These are phyloP conservation scores for Nematostella vectensis DNA, from an alignment of 92 coral and sea anemone species.

Conservation along the genomic window DNA sequence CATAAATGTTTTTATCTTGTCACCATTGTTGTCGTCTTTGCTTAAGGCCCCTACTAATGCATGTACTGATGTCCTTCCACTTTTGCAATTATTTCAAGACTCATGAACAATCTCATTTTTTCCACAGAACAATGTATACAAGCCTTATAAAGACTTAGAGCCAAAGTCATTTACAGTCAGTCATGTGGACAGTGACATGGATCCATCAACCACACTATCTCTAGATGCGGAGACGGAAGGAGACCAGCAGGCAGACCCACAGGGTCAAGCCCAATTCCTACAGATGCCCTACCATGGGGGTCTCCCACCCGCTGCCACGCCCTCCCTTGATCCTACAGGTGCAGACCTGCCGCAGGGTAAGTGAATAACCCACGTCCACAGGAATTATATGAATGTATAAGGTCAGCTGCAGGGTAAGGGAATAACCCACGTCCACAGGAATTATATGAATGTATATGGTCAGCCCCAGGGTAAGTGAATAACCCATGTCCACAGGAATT, in stretches of 20 bases:
- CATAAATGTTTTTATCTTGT: too few relatives aligned
- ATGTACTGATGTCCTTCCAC: too few relatives aligned
- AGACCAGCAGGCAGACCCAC: conserved; percentile 9
- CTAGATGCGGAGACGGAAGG: conserved; percentile 11
- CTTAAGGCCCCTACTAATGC: too few relatives aligned
- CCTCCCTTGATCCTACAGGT: conserved; percentile 17
- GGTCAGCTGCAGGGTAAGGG: not conserved
- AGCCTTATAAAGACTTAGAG: not conserved
- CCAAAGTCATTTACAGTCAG: not conserved
- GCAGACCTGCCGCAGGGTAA: conserved; percentile 27
- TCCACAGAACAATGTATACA: too few relatives aligned
- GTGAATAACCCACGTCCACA: too few relatives aligned
- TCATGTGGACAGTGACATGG: conserved; percentile 4
- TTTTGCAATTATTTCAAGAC: too few relatives aligned
- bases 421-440: conserved; percentile 7
- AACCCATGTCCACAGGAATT: too few relatives aligned
- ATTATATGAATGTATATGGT: too few relatives aligned
- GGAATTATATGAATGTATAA: too few relatives aligned
- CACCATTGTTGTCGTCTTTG: too few relatives aligned
- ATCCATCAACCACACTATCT: conserved; percentile 16
- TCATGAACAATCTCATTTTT: too few relatives aligned
- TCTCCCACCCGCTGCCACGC: not conserved
- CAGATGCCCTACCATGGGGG: not conserved
- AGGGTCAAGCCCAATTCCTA: not conserved
- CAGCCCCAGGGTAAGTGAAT: too few relatives aligned